A percentile compares a stretch with the other conserved stretches of the same genome.
Conservation (phyloP, 2,888 invertebrate species). For the Sarcophaga variegata region DNA sequence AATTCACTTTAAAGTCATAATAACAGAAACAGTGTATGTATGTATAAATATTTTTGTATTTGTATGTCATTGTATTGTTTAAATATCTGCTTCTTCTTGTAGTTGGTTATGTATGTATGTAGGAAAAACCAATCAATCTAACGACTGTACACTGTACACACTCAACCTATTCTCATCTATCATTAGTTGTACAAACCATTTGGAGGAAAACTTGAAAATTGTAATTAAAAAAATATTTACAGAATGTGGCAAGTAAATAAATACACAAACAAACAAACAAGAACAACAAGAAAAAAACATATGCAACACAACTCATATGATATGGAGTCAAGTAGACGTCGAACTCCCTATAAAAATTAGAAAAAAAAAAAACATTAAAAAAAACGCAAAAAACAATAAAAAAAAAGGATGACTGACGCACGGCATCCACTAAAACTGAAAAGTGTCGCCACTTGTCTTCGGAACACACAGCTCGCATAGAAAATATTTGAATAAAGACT, state of each 20-base stretch:
- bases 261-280: constrained; percentile 7
- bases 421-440: constrained; percentile 49
- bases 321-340: background rate
- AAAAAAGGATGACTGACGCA: constrained; percentile 11
- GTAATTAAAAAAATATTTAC: constrained; percentile 1
- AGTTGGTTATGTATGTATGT: background rate
- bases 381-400: background rate
- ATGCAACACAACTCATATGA: constrained; percentile 38
- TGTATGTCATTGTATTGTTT: too few relatives aligned
- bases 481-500: constrained; percentile 34
- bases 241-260: constrained; percentile 14
- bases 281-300: constrained; percentile 19
- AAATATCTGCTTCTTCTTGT: constrained; percentile 18
- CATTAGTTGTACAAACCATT: background rate
- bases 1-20: too few relatives aligned
- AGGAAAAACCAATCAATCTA: background rate
- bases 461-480: constrained; percentile 21
- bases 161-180: background rate
- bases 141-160: background rate
- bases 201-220: background rate
- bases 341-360: background rate
- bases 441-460: constrained; percentile 68
- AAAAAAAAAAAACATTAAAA: background rate
- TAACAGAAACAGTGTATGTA: too few relatives aligned
- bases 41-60: too few relatives aligned